Conservation (phyloP, 2,888 invertebrate genomes). For the Thereva nobilitata region DNA sequence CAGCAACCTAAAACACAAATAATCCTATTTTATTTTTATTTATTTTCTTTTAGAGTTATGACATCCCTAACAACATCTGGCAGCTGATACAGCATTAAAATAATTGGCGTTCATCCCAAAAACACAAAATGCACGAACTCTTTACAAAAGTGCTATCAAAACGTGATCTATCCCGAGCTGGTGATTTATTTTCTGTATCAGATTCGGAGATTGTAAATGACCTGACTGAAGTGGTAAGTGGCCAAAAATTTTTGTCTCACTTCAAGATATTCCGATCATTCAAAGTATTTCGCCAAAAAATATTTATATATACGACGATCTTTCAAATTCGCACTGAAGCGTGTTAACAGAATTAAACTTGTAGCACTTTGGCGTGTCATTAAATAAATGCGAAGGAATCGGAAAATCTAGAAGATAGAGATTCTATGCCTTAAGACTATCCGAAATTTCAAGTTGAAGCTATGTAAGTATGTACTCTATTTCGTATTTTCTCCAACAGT, state of each 20-base stretch:
- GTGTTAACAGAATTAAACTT: too few species aligned
- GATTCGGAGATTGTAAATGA: conserved; percentile 86
- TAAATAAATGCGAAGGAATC: too few species aligned
- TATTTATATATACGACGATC: too few species aligned
- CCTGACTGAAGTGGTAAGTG: conserved; percentile 78
- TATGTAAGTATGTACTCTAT: neutral
- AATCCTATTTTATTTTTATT: neutral
- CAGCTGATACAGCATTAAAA: conserved; percentile 15
- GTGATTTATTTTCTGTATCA: conserved; percentile 86
- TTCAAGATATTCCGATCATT: neutral
- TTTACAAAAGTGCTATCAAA: conserved; percentile 88
- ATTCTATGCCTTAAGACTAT: too few species aligned
- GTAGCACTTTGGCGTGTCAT: too few species aligned
- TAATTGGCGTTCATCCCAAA: neutral
- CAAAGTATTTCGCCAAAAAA: neutral
- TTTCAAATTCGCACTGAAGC: too few species aligned
- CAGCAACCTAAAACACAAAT: too few species aligned
- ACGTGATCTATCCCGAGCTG: conserved; percentile 87
- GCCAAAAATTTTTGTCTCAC: conserved; percentile 39
- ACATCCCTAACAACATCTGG: neutral
- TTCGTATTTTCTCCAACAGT: conserved; percentile 55
- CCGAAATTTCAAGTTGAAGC: too few species aligned
- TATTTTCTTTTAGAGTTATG: conserved; percentile 2
- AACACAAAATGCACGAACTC: conserved; percentile 80
- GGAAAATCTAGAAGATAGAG: too few species aligned